Base-by-base conservation (phyloP, 2,888 invertebrate genomes). In the Dryococelus australis region DNA sequence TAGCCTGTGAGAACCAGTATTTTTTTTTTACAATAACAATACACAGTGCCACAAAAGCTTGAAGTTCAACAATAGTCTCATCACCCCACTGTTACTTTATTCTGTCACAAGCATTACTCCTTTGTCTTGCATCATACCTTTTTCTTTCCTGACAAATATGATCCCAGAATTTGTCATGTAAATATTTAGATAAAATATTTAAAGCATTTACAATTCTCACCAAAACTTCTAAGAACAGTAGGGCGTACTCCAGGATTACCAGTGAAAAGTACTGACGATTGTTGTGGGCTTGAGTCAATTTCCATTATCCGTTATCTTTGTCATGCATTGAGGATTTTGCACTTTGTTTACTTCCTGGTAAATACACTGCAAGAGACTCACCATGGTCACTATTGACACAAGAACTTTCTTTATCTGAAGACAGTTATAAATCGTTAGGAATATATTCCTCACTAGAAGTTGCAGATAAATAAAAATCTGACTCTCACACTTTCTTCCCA, bases 231-330 rank as follows among this genome's bases (percentile, higher is more conserved):
- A n/a, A 65, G 65, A n/a, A 65, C n/a, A n/a, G 65, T 65, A 24
- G 65, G 65, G n/a, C 65, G 65, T 65, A 65, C 65, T 65, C 65
- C 65, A n/a, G 65, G 65, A 20, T 65, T 65, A n/a, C 65, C 65
- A 65, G 65, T 65, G 16, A 65, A 65, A 65, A 65, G 8, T 65
- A 9, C 65, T n/a, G 65, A 24, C 12, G 65, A 65, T n/a, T 65
- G 65, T 65, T 65, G n/a, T 16, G 24, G 20, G 65, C 24, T 65
- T 65, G 24, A 65, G 24, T 65, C 65, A 8, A 65, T 65, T 65
- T 65, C 65, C 65, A 65, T 65, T 65, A 20, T 65, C 16, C 24
- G n/a, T 10, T 6, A 4, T 8, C n/a, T 24, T 65, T 20, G n/a
- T 65, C n/a, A n/a, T 24, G 16, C 65, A 20, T n/a, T 1, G 65